phyloP scores from a whole-genome alignment of 2,113 vertebrate genomes.

The Oxygymnocypris stewartii region DNA sequence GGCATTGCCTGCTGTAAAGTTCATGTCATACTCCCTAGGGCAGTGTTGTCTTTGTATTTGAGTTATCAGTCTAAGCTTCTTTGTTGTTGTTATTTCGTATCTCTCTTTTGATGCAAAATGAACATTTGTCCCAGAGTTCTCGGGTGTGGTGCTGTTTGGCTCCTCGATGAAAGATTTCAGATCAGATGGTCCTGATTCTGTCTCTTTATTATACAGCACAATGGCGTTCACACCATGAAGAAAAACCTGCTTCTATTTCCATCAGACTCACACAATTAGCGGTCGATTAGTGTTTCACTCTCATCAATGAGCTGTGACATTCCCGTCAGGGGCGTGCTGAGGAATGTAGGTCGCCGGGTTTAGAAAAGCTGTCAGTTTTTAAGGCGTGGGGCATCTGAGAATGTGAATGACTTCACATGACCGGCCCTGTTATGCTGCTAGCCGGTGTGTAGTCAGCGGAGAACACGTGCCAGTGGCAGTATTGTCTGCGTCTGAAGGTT shows the following conservation, averaged over 20 bases:
- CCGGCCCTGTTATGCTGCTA: not conserved
- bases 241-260: slow-evolving; percentile 59
- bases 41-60: not conserved
- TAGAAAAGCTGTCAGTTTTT: slow-evolving; percentile 3
- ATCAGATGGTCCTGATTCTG: slow-evolving; percentile 21
- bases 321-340: slow-evolving; percentile 17
- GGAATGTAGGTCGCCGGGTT: not conserved
- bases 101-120: not conserved
- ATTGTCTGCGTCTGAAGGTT: not conserved
- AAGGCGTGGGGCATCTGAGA: slow-evolving; percentile 25
- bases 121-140: slow-evolving; percentile 14
- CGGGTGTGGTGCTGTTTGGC: slow-evolving; percentile 27
- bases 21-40: not conserved
- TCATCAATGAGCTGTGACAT: slow-evolving; percentile 31
- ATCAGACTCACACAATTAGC: not conserved
- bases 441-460: not conserved
- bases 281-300: slow-evolving; percentile 5
- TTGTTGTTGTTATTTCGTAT: not conserved
- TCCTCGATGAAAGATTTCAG: slow-evolving; percentile 22
- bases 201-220: slow-evolving; percentile 35
- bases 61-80: not conserved
- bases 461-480: not conserved
- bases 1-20: not conserved
- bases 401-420: slow-evolving; percentile 13
- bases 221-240: slow-evolving; percentile 61